Evolutionary conservation across 2,797 vertebrate species (phyloP).

Genomic region (Podargus strigoides): DNA sequence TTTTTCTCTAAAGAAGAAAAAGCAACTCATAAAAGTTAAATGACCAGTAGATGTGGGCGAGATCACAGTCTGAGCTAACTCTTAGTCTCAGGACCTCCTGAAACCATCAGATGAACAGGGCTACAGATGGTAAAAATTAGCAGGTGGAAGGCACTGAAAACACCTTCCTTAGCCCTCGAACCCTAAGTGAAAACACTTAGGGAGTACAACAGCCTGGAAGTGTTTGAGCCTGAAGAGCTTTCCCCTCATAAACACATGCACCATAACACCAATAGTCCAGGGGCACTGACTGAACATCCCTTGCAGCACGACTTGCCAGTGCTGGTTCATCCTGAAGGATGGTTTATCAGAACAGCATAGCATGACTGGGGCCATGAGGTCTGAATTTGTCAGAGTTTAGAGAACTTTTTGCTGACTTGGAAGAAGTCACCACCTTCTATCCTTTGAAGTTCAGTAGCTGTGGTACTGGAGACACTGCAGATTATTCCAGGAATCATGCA

Average conservation of each 20-base stretch:
- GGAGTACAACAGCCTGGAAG: background rate
- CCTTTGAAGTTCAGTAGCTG: background rate
- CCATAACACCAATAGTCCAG: rapidly evolving
- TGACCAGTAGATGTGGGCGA: background rate
- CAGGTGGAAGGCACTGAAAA: background rate
- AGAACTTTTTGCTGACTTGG: background rate
- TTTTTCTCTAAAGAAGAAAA: background rate
- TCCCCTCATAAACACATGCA: rapidly evolving
- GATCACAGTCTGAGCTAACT: background rate
- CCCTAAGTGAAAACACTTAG: background rate
- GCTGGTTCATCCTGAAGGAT: background rate
- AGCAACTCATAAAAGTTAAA: background rate
- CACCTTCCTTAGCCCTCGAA: background rate
- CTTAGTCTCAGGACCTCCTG: background rate
- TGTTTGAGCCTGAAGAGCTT: rapidly evolving
- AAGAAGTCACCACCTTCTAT: background rate
- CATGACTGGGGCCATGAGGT: background rate
- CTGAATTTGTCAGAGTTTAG: background rate
- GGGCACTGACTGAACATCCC: background rate
- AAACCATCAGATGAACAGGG: background rate
- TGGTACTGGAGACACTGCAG: background rate
- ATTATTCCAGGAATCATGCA: background rate
- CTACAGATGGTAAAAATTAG: background rate
- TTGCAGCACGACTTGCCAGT: background rate
- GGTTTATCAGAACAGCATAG: background rate